Evolutionary conservation across 23 tunicate species (phyloP).

Genomic region (Trididemnum miniatum): DNA sequence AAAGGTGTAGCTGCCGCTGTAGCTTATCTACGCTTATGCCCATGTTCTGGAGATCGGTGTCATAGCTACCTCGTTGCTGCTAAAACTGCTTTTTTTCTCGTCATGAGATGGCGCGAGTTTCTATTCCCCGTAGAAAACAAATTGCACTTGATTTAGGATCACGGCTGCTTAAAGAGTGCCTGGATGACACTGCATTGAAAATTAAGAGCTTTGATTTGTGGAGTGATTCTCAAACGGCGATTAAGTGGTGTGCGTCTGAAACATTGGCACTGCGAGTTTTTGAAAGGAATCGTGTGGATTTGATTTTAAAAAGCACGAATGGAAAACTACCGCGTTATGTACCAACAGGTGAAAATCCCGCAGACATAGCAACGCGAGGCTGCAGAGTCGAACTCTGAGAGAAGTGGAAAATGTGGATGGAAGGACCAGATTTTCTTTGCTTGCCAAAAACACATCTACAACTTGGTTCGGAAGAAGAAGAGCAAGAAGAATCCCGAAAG

Average conservation of each 20-base stretch:
- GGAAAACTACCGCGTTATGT: not conserved
- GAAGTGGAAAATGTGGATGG: not conserved
- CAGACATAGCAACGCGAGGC: not conserved
- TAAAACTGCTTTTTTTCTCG: not conserved
- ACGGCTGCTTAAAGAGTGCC: not conserved
- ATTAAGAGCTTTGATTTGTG: not conserved
- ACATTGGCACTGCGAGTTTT: not conserved
- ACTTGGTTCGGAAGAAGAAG: too few relatives aligned
- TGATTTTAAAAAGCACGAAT: not conserved
- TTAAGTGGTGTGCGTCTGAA: not conserved
- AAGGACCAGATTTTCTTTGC: not conserved
- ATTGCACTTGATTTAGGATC: constrained; percentile 9
- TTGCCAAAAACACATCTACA: too few relatives aligned
- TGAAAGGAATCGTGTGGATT: not conserved
- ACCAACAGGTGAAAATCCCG: not conserved
- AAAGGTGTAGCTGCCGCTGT: constrained; percentile 10
- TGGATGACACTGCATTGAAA: not conserved
- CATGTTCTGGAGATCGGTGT: not conserved
- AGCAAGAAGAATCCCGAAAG: too few relatives aligned
- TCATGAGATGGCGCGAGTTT: not conserved
- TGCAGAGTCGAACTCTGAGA: not conserved
- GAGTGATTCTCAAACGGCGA: not conserved
- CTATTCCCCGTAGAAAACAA: not conserved
- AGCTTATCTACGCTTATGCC: not conserved
- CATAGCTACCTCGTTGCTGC: not conserved